phyloP scores from a whole-genome alignment of 1,140 invertebrate genomes.

The Drosophila melanogaster region Release_6_plus_ISO1_MT NC_004354.4:12902501-12903000 shows the following conservation, averaged over 20 bases:
- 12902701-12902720: neutral
- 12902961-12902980: neutral
- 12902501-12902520: slow-evolving; percentile 90
- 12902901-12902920: neutral
- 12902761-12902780: neutral
- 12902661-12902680: slow-evolving; percentile 43
- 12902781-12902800: slow-evolving; percentile 4
- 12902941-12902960: slow-evolving; percentile 15
- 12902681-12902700: slow-evolving; percentile 23
- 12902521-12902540: slow-evolving; percentile 87
- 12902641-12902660: slow-evolving; percentile 85
- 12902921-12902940: slow-evolving; percentile 9
- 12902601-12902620: slow-evolving; percentile 97
- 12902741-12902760: neutral
- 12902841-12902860: neutral
- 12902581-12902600: slow-evolving; percentile 98
- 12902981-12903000: neutral
- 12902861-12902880: neutral
- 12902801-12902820: slow-evolving; percentile 7
- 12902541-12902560: slow-evolving; percentile 41
- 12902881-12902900: slow-evolving; percentile 20
- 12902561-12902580: slow-evolving; percentile 87
- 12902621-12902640: slow-evolving; percentile 90
- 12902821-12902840: neutral
- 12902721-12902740: neutral